Conservation (phyloP, 2,113 vertebrate species). For the Proteles cristata region DNA sequence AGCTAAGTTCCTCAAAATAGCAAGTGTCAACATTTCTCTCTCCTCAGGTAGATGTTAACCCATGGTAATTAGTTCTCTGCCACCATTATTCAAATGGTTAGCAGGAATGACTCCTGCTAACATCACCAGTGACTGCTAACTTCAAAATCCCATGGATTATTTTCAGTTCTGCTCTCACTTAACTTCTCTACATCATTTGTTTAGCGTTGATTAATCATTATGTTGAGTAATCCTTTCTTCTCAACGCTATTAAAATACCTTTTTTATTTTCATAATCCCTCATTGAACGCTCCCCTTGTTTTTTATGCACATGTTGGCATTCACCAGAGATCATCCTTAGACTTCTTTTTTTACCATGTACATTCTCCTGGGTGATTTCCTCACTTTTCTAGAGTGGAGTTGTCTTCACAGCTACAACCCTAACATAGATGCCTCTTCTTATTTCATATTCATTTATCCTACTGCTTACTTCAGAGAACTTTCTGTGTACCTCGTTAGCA, state of each 20-base stretch:
- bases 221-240: not conserved
- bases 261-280: not conserved
- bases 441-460: not conserved
- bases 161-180: not conserved
- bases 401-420: not conserved
- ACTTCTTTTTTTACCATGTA: not conserved
- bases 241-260: not conserved
- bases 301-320: not conserved
- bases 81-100: not conserved
- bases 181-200: not conserved
- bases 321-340: not conserved
- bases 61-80: not conserved
- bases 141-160: not conserved
- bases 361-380: not conserved
- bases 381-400: not conserved
- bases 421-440: not conserved
- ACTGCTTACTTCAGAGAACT: not conserved
- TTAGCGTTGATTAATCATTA: not conserved
- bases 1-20: not conserved
- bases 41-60: not conserved
- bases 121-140: not conserved
- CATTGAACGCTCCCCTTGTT: not conserved
- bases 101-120: not conserved
- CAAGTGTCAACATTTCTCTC: not conserved
- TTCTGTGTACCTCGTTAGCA: not conserved